Evolutionary conservation across 2,797 vertebrate genomes (phyloP), one percentile per base, ranked within the genome.

Genomic region (Myripristis murdjan): DNA sequence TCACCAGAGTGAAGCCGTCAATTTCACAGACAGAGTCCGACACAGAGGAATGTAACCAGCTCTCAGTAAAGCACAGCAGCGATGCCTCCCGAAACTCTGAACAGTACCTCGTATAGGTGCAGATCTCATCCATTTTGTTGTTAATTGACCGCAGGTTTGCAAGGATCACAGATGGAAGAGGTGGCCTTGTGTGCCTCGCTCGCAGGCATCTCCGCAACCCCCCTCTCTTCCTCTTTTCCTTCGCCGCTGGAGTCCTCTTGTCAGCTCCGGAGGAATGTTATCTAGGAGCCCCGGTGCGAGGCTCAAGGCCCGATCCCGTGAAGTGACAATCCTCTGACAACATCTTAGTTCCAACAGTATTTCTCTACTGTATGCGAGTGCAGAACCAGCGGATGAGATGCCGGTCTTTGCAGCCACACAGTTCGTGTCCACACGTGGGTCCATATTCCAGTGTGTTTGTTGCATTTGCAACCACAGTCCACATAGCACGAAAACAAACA

Each of bases 1-100:
- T 24, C 51, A 33, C 15, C 11, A 53, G 23, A 8, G 51, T 53
- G 23, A 53, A 33, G 28, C 51, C 51, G n/a, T 14, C 4, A 24
- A 53, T 15, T 31, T 53, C 51, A 53, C 31, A 31, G 24, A 53
- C 26, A 16, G 15, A 31, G 51, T 53, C 51, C n/a, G 49, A 22
- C 9, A 24, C 51, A 24, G 8, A 12, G 24, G 48, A 12, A 24
- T 51, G 48, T 24, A 51, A 26, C 51, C 51, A 53, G 14, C 24
- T 53, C 31, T 53, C 51, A 4, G 24, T 31, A 8, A 53, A 53
- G 12, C 23, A 53, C 26, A 53, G 53, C 14, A 53, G 53, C 28
- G 24, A 31, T 26, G 12, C 11, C 18, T 14, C 48, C 51, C 23
- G 15, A 23, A 23, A 26, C 23, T 51, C 10, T 20, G 51, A 12